These are phyloP conservation scores for Pygathrix nemaeus DNA, from an alignment of 2,113 vertebrate species.

Conservation along the genomic window DNA sequence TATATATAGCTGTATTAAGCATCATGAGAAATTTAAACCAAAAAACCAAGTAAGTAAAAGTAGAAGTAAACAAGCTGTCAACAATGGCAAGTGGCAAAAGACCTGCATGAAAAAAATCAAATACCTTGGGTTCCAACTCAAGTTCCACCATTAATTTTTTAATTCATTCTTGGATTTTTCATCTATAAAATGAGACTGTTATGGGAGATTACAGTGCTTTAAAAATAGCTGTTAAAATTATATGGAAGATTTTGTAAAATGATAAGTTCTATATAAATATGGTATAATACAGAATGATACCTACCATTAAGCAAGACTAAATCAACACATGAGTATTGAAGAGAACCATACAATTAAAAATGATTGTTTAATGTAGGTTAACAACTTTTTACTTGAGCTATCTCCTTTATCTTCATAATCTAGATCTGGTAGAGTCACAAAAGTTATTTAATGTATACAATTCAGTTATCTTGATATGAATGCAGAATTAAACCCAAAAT, in stretches of 20 bases:
- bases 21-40: background rate
- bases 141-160: background rate
- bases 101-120: too few species aligned
- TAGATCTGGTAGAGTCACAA: background rate
- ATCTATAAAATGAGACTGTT: background rate
- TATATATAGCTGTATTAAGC: background rate
- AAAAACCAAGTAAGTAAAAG: background rate
- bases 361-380: background rate
- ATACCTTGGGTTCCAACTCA: background rate
- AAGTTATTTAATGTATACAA: background rate
- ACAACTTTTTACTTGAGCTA: background rate
- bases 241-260: background rate
- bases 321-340: background rate
- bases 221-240: background rate
- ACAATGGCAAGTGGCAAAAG: background rate
- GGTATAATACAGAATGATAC: background rate
- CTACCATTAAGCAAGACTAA: background rate
- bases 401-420: background rate
- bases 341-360: background rate
- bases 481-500: background rate
- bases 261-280: background rate
- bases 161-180: background rate
- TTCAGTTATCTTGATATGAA: background rate
- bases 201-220: background rate
- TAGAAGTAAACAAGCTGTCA: background rate